These are phyloP conservation scores for Colius striatus DNA, from an alignment of 2,113 vertebrate species.

Conservation along the genomic window DNA sequence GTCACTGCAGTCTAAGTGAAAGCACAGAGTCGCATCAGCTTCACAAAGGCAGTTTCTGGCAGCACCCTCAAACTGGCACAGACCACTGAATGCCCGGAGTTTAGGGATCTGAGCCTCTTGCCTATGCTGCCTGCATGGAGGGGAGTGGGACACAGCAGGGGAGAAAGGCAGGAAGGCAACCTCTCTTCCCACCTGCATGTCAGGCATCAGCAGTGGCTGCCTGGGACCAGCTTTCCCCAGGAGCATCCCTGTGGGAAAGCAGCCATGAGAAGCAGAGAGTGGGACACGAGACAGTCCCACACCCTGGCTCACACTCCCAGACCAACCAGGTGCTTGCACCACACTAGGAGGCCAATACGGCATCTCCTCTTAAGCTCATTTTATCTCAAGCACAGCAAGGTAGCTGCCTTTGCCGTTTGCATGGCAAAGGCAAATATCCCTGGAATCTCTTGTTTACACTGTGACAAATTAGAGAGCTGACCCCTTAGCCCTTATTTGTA, in stretches of 20 bases:
- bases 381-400: background rate
- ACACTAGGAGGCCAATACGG: accelerated
- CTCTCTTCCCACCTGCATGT: background rate
- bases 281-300: accelerated
- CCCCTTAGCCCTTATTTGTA: background rate
- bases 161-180: background rate
- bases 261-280: accelerated
- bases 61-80: background rate
- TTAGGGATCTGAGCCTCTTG: background rate
- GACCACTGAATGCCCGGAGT: background rate
- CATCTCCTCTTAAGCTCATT: background rate
- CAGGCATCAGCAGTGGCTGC: background rate
- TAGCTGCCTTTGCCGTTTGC: background rate
- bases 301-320: background rate
- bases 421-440: background rate
- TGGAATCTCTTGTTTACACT: background rate
- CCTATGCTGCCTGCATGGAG: background rate
- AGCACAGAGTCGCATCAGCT: accelerated
- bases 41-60: background rate
- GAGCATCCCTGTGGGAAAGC: background rate
- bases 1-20: background rate
- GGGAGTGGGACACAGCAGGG: background rate
- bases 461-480: background rate
- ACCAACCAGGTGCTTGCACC: accelerated
- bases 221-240: background rate